A percentile compares a stretch with the other conserved stretches of the same genome.
These are phyloP conservation scores for Mercenaria mercenaria DNA, from an alignment of 1,140 invertebrate genomes.

Conservation along the genomic window DNA sequence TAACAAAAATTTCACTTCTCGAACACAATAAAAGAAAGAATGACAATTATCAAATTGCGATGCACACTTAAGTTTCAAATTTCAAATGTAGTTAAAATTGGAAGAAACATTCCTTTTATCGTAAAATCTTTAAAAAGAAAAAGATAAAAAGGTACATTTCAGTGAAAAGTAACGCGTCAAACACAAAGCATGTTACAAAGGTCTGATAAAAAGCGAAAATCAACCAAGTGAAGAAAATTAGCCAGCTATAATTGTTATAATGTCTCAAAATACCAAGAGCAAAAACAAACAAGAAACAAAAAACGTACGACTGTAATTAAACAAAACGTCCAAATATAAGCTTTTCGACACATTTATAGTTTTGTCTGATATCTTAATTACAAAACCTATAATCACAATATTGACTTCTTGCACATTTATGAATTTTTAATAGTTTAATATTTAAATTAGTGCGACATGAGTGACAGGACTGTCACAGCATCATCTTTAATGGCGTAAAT, in stretches of 20 bases:
- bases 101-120: conserved; percentile 16
- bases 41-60: conserved; percentile 23
- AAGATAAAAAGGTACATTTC: not conserved
- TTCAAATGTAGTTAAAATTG: not conserved
- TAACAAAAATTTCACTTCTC: conserved; percentile 22
- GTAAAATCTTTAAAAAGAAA: not conserved
- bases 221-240: not conserved
- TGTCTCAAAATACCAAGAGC: not conserved
- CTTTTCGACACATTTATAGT: not conserved
- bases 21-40: not conserved
- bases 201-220: not conserved
- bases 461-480: not conserved
- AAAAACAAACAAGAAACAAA: not conserved
- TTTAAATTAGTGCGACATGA: not conserved
- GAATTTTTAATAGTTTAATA: conserved; percentile 29
- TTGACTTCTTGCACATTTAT: conserved; percentile 16
- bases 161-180: not conserved
- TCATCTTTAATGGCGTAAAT: not conserved
- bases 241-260: not conserved
- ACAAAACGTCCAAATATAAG: too few species aligned
- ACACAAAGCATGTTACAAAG: conserved; percentile 8
- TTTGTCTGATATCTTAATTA: conserved; percentile 1
- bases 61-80: conserved; percentile 17
- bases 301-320: too few species aligned
- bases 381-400: not conserved